Conservation (phyloP, 2,797 vertebrate genomes). For the Limnodromus scolopaceus region DNA sequence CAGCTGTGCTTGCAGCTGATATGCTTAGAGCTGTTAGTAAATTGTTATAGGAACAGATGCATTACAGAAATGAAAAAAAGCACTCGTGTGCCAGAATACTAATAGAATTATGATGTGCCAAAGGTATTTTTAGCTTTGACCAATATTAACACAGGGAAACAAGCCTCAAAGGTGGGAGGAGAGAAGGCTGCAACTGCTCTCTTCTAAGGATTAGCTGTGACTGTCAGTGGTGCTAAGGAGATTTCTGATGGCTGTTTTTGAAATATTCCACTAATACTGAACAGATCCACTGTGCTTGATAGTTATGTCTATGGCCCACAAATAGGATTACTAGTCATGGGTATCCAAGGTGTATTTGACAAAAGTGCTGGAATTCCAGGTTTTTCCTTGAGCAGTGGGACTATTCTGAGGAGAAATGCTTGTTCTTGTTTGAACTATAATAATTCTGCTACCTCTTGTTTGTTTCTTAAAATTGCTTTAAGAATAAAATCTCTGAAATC, state of each 20-base stretch:
- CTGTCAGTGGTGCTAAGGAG: not conserved
- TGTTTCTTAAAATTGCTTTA: not conserved
- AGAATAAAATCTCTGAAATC: not conserved
- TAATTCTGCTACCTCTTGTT: not conserved
- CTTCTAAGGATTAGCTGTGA: not conserved
- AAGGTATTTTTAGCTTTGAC: slow-evolving; percentile 39
- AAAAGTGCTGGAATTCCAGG: not conserved
- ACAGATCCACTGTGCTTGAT: not conserved
- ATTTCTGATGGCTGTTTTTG: not conserved
- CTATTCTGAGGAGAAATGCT: not conserved
- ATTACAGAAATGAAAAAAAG: not conserved
- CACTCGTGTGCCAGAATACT: slow-evolving; percentile 7
- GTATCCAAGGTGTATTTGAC: not conserved
- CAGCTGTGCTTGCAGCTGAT: slow-evolving; percentile 55
- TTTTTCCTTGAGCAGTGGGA: not conserved
- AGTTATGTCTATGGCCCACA: not conserved
- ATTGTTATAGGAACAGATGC: slow-evolving; percentile 29
- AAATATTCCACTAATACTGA: not conserved
- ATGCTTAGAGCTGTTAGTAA: slow-evolving; percentile 22
- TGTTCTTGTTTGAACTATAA: not conserved
- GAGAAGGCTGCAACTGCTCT: not conserved
- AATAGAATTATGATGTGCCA: slow-evolving; percentile 10
- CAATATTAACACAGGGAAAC: slow-evolving; percentile 17
- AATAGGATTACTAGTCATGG: not conserved
- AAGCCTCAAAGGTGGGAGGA: slow-evolving; percentile 26